phyloP scores from a whole-genome alignment of 2,797 vertebrate species.

The Moxostoma hubbsi region DNA sequence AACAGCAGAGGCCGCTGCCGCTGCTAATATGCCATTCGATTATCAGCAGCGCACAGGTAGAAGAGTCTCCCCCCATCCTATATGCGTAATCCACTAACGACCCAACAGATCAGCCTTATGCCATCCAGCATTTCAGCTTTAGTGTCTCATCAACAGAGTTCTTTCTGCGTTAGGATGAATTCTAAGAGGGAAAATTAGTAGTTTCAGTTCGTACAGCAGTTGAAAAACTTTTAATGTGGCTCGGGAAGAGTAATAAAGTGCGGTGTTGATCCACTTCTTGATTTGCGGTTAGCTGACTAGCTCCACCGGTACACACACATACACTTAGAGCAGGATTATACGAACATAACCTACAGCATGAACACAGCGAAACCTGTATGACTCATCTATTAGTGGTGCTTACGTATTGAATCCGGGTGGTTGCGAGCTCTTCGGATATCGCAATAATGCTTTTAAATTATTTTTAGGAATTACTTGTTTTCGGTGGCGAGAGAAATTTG shows the following conservation, averaged over 20 bases:
- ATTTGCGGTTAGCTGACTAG: constrained; percentile 49
- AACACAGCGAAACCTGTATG: not conserved
- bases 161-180: not conserved
- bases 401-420: not conserved
- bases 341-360: not conserved
- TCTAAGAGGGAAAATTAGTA: not conserved
- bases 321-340: not conserved
- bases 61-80: constrained; percentile 23
- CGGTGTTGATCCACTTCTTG: constrained; percentile 42
- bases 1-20: constrained; percentile 23
- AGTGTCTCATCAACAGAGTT: not conserved
- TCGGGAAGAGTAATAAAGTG: not conserved
- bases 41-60: constrained; percentile 31
- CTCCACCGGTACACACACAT: constrained; percentile 15
- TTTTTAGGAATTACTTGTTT: not conserved
- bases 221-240: not conserved
- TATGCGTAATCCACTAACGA: not conserved
- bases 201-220: not conserved
- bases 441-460: not conserved
- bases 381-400: not conserved
- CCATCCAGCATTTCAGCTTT: constrained; percentile 6
- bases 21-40: not conserved
- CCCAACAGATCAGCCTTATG: constrained; percentile 34
- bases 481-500: constrained; percentile 21
- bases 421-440: not conserved